A percentile compares a stretch with the other conserved stretches of the same genome.
Evolutionary conservation across 2,888 invertebrate species (phyloP).

Genomic region (Eilema griseolum): DNA sequence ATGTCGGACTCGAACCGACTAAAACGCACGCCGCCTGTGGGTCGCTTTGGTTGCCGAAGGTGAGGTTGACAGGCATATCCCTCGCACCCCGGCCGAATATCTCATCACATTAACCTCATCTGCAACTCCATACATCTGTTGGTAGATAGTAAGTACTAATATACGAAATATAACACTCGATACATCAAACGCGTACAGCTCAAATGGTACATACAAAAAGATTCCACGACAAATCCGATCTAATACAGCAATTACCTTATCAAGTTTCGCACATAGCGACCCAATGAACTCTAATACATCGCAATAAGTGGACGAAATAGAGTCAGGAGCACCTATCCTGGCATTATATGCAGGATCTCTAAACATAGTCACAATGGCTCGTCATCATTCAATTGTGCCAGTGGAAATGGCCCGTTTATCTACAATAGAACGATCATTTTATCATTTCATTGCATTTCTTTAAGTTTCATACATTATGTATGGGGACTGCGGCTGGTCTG

Average conservation of each 20-base stretch:
- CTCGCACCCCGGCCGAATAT: too few species aligned
- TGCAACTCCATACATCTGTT: too few species aligned
- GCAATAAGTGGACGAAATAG: conserved; percentile 75
- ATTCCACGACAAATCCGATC: conserved; percentile 58
- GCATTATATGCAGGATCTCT: conserved; percentile 84
- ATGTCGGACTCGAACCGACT: too few species aligned
- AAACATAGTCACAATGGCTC: conserved; percentile 85
- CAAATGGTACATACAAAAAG: conserved; percentile 43
- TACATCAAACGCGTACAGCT: neutral
- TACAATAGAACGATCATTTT: conserved; percentile 74
- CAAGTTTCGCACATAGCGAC: conserved; percentile 72
- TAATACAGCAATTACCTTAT: conserved; percentile 65
- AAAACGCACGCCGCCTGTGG: too few species aligned
- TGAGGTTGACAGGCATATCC: too few species aligned
- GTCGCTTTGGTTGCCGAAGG: too few species aligned
- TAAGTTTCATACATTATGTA: conserved; percentile 82
- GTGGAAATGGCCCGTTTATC: conserved; percentile 82
- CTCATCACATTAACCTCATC: too few species aligned
- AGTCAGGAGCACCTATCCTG: conserved; percentile 73
- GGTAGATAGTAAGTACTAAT: too few species aligned
- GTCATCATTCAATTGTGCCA: conserved; percentile 84
- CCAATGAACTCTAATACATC: conserved; percentile 77
- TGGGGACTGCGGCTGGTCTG: conserved; percentile 44
- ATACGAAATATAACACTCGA: neutral
- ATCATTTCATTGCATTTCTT: conserved; percentile 82